These are phyloP conservation scores for Galerucella nymphaeae DNA, from an alignment of 2,888 invertebrate species.

Conservation along the genomic window DNA sequence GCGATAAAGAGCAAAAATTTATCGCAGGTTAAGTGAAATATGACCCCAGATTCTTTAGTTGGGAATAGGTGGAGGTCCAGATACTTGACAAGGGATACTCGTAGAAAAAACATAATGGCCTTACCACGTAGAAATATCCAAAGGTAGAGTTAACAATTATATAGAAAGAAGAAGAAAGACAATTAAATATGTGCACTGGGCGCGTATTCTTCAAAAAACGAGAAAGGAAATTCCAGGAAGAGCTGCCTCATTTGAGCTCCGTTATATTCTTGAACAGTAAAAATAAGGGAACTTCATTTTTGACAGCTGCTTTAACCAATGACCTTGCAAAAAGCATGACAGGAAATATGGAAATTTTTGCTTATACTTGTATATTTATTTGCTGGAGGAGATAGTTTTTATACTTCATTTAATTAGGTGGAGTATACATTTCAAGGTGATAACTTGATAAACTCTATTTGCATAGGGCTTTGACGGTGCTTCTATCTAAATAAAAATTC, in stretches of 20 bases:
- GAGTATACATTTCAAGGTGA: background rate
- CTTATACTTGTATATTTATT: too few relatives aligned
- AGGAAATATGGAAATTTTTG: too few relatives aligned
- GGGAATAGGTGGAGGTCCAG: slow-evolving; percentile 45
- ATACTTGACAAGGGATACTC: slow-evolving; percentile 59
- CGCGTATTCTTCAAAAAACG: too few relatives aligned
- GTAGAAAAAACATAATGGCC: slow-evolving; percentile 49
- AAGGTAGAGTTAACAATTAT: too few relatives aligned
- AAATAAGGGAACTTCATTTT: too few relatives aligned
- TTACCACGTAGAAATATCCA: slow-evolving; percentile 14
- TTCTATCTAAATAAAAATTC: background rate
- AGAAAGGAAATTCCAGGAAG: too few relatives aligned
- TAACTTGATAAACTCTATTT: slow-evolving; percentile 1
- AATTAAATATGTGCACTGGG: background rate
- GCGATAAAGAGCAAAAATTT: slow-evolving; percentile 61
- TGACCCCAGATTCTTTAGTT: slow-evolving; percentile 52
- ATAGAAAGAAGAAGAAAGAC: too few relatives aligned
- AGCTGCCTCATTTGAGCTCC: too few relatives aligned
- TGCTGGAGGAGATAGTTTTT: background rate
- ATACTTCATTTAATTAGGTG: too few relatives aligned
- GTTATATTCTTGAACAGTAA: too few relatives aligned
- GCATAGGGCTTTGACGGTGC: background rate
- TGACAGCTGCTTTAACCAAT: too few relatives aligned
- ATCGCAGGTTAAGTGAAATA: slow-evolving; percentile 61
- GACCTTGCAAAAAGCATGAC: too few relatives aligned